Conservation (phyloP, 2,797 vertebrate species). For the Microctenopoma steveboyesi region DNA sequence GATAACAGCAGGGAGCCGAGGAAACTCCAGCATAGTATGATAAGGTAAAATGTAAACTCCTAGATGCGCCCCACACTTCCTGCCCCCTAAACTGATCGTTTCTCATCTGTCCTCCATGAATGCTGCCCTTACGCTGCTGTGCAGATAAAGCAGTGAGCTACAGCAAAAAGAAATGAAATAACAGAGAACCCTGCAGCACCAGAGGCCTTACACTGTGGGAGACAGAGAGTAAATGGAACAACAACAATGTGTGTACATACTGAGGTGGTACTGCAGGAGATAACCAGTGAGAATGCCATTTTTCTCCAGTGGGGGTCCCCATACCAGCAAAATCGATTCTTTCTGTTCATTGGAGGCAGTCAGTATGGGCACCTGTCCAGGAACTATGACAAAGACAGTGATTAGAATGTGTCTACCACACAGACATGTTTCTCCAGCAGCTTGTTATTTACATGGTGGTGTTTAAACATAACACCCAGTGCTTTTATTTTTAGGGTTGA, state of each 20-base stretch:
- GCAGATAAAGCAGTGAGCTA: slow-evolving; percentile 8
- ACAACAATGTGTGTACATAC: slow-evolving; percentile 79
- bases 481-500: background rate
- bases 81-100: slow-evolving; percentile 9
- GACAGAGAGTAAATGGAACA: background rate
- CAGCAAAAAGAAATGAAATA: slow-evolving; percentile 14
- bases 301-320: slow-evolving; percentile 88
- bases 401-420: background rate
- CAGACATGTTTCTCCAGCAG: background rate
- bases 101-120: background rate
- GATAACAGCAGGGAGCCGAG: slow-evolving; percentile 14
- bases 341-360: slow-evolving; percentile 85
- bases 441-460: background rate
- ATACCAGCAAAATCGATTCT: slow-evolving; percentile 88
- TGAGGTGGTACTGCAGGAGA: slow-evolving; percentile 88
- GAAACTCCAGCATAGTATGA: background rate
- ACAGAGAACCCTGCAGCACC: slow-evolving; percentile 8
- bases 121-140: background rate
- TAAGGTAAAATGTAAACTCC: slow-evolving; percentile 6
- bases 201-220: background rate
- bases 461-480: background rate
- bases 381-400: slow-evolving; percentile 81
- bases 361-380: slow-evolving; percentile 88
- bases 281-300: slow-evolving; percentile 92
- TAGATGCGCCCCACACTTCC: slow-evolving; percentile 10